A percentile compares a stretch with the other conserved stretches of the same genome.
phyloP scores from a whole-genome alignment of 2,113 vertebrate genomes.

The Rhinolophus sinicus region DNA sequence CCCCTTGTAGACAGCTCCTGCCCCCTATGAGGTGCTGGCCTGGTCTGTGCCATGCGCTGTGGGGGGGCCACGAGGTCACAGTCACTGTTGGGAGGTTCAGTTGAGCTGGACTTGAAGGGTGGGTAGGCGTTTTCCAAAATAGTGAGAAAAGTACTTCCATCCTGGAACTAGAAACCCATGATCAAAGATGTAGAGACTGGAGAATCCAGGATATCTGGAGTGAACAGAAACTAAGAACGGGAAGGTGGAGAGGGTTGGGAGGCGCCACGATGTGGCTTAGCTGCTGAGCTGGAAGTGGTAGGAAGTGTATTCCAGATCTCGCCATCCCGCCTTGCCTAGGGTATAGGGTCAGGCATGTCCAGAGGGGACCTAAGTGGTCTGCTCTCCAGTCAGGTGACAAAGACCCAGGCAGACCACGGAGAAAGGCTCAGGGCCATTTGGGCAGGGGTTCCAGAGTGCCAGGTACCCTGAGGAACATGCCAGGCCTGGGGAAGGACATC shows the following conservation, averaged over 20 bases:
- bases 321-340: neutral
- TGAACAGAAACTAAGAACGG: neutral
- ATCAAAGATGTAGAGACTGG: neutral
- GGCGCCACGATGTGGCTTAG: neutral
- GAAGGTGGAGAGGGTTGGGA: neutral
- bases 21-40: rapidly evolving
- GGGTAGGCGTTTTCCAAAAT: neutral
- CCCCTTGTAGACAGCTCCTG: too few species aligned
- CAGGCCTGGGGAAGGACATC: neutral
- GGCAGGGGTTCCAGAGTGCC: neutral
- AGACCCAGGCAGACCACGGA: neutral
- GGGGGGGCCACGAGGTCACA: neutral
- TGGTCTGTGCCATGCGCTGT: neutral
- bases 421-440: neutral
- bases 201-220: neutral
- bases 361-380: neutral
- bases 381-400: neutral
- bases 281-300: neutral
- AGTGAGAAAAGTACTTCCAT: neutral
- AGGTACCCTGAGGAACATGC: neutral
- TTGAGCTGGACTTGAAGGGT: neutral
- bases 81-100: rapidly evolving
- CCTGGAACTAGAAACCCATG: neutral
- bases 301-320: neutral
- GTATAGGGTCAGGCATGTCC: neutral